A percentile compares a stretch with the other conserved stretches of the same genome.
Conservation (phyloP, 2,888 invertebrate species). For the Ephialtes manifestator region DNA sequence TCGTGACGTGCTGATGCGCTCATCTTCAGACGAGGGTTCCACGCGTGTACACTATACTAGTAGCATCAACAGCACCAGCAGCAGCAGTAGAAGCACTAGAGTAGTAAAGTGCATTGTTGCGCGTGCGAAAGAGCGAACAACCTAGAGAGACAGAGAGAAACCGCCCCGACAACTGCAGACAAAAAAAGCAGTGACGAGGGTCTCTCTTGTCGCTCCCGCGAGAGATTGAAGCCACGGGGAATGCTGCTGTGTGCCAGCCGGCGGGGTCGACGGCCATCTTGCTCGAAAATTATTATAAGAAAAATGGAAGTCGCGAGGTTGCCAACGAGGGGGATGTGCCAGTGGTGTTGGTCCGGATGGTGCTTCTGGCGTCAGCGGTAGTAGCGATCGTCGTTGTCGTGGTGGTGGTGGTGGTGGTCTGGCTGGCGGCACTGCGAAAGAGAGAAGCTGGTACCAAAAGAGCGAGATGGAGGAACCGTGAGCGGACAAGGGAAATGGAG, state of each 20-base stretch:
- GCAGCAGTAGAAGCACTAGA: conserved; percentile 2
- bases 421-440: conserved; percentile 37
- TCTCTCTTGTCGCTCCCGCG: conserved; percentile 22
- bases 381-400: conserved; percentile 17
- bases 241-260: conserved; percentile 44
- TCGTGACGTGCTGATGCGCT: conserved; percentile 68
- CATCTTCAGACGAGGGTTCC: conserved; percentile 60
- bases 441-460: conserved; percentile 63
- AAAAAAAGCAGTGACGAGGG: conserved; percentile 54
- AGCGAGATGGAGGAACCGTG: conserved; percentile 62
- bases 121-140: conserved; percentile 3
- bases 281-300: conserved; percentile 71
- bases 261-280: conserved; percentile 70
- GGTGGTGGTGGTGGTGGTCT: conserved; percentile 45
- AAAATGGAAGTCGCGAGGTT: conserved; percentile 69
- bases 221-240: conserved; percentile 55
- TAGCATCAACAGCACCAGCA: background rate
- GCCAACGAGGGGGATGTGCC: conserved; percentile 61
- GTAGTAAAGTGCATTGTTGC: conserved; percentile 48
- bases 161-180: conserved; percentile 50
- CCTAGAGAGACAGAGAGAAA: conserved; percentile 36
- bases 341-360: conserved; percentile 52
- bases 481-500: conserved; percentile 49
- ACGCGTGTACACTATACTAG: conserved; percentile 42
- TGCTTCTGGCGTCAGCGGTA: conserved; percentile 42